These are phyloP conservation scores for Bradysia coprophila DNA, from an alignment of 1,140 invertebrate species.

Conservation along the genomic window DNA sequence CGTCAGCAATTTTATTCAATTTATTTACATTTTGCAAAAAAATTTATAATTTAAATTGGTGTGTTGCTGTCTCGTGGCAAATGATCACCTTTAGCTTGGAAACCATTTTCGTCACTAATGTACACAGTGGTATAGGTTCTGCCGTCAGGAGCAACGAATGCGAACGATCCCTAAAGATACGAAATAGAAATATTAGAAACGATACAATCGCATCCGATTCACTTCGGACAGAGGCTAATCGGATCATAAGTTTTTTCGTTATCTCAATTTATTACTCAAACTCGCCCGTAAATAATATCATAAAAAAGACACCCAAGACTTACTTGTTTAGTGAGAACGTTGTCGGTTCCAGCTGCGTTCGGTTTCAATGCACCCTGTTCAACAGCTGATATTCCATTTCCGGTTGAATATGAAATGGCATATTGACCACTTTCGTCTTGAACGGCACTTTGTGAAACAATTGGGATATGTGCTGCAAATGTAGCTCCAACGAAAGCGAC, in stretches of 20 bases:
- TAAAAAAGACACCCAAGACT: no score
- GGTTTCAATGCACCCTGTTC: conserved; percentile 8
- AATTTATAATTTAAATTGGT: no score
- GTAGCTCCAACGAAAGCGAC: background rate
- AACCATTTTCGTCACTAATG: conserved; percentile 38
- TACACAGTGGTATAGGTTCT: conserved; percentile 48
- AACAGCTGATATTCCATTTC: conserved; percentile 6
- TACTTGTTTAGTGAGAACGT: conserved; percentile 7
- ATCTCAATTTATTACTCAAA: no score
- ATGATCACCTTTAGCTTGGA: conserved; percentile 48
- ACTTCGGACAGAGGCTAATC: no score
- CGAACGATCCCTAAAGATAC: conserved; percentile 30
- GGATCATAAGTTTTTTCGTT: no score
- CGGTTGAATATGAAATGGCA: conserved; percentile 6
- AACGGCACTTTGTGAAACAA: conserved; percentile 4
- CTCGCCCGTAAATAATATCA: background rate
- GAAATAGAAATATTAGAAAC: background rate
- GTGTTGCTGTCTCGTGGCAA: no score
- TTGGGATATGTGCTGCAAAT: conserved; percentile 2
- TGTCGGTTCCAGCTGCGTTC: conserved; percentile 4
- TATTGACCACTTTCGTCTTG: conserved; percentile 9
- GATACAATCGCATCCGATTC: no score
- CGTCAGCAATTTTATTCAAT: no score
- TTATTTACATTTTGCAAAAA: no score
- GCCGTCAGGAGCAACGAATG: conserved; percentile 36